phyloP scores from a whole-genome alignment of 2,113 vertebrate species.

The Takifugu flavidus region DNA sequence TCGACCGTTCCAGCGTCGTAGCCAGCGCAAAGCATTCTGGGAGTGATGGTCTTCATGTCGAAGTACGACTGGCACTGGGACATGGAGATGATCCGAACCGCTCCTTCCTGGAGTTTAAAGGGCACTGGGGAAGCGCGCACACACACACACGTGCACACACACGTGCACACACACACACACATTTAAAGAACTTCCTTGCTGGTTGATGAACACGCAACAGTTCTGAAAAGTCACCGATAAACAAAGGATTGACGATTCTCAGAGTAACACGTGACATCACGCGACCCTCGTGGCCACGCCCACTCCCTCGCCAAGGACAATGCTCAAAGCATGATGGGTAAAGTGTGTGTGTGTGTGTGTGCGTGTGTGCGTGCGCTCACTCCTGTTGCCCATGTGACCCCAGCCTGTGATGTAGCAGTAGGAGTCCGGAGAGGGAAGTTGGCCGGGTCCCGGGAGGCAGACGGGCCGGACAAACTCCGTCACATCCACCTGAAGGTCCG shows the following conservation, averaged over 20 bases:
- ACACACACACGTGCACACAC: constrained; percentile 19
- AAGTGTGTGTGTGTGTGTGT: constrained; percentile 9
- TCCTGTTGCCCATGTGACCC: constrained; percentile 94
- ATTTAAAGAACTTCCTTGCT: too few relatives aligned
- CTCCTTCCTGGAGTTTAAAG: constrained; percentile 95
- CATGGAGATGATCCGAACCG: constrained; percentile 89
- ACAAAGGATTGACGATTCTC: too few relatives aligned
- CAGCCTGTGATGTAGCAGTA: constrained; percentile 98
- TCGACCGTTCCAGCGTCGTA: constrained; percentile 87
- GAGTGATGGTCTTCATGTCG: constrained; percentile 93
- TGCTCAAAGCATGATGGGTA: neutral
- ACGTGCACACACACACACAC: constrained; percentile 2
- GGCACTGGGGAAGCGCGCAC: constrained; percentile 79
- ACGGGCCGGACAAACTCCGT: constrained; percentile 86
- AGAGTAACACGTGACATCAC: too few relatives aligned
- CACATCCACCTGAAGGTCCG: constrained; percentile 68
- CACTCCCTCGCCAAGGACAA: too few relatives aligned
- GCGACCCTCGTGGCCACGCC: too few relatives aligned
- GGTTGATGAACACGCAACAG: too few relatives aligned
- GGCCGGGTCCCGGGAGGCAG: constrained; percentile 78
- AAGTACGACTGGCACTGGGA: constrained; percentile 92
- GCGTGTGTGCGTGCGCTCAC: constrained; percentile 72
- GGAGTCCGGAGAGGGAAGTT: constrained; percentile 79
- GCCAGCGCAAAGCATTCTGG: constrained; percentile 92
- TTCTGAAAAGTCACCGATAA: too few relatives aligned